These are phyloP conservation scores for Apamea monoglypha DNA, from an alignment of 2,888 invertebrate genomes.

Conservation along the genomic window DNA sequence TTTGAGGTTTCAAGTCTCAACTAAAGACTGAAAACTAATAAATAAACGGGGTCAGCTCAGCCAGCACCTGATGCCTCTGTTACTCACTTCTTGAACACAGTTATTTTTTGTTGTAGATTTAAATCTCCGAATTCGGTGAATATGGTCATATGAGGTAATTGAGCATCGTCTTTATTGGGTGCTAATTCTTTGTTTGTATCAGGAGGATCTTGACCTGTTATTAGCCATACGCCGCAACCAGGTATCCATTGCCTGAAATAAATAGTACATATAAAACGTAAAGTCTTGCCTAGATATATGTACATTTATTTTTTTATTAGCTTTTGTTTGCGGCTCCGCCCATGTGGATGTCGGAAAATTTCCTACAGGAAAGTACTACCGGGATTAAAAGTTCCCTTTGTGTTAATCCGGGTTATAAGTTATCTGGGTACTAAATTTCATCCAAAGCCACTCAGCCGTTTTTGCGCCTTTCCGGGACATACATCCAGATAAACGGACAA, in stretches of 20 bases:
- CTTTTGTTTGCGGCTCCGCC: too few species aligned
- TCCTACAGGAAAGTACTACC: too few species aligned
- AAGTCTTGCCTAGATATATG: neutral
- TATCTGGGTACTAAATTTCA: too few species aligned
- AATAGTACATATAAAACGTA: conserved; percentile 1
- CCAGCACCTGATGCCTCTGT: neutral
- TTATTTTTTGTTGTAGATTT: conserved; percentile 91
- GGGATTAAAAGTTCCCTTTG: too few species aligned
- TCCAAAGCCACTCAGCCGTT: too few species aligned
- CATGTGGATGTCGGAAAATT: too few species aligned
- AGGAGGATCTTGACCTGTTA: conserved; percentile 89
- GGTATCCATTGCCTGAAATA: conserved; percentile 92
- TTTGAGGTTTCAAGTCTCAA: neutral
- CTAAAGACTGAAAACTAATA: neutral
- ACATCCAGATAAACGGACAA: too few species aligned
- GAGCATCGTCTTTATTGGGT: conserved; percentile 78
- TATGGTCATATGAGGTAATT: conserved; percentile 91
- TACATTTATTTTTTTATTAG: neutral
- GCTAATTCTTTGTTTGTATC: conserved; percentile 78
- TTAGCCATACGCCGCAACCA: conserved; percentile 92
- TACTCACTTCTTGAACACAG: conserved; percentile 91
- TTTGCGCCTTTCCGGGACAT: too few species aligned
- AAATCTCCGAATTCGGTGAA: conserved; percentile 94
- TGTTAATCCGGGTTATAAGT: too few species aligned
- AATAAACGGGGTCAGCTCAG: conserved; percentile 4